These are phyloP conservation scores for Spisula solida DNA, from an alignment of 2,888 invertebrate genomes.

Conservation along the genomic window DNA sequence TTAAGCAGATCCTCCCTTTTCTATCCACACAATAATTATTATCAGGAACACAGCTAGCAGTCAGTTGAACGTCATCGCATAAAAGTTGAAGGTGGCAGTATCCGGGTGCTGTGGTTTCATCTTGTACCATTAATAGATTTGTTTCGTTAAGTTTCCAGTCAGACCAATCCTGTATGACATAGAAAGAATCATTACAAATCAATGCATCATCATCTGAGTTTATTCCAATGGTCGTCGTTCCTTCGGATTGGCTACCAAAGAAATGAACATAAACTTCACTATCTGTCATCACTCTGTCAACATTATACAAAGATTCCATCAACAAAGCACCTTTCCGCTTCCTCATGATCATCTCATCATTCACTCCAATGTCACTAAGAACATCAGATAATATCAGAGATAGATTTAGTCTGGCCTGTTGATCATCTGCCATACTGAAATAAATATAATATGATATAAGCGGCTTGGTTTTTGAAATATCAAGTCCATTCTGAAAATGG, in stretches of 20 bases:
- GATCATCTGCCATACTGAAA: background rate
- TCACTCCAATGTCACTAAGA: constrained; percentile 14
- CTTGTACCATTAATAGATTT: constrained; percentile 29
- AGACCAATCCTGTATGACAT: constrained; percentile 13
- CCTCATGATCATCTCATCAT: background rate
- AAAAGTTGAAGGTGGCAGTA: constrained; percentile 31
- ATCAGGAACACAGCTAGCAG: background rate
- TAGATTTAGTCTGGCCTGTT: background rate
- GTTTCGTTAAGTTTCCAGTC: background rate
- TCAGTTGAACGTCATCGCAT: background rate
- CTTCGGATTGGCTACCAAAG: constrained; percentile 44
- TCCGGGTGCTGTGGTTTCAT: constrained; percentile 21
- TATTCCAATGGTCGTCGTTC: constrained; percentile 24
- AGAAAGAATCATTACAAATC: background rate
- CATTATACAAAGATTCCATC: background rate
- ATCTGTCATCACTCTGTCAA: too few relatives aligned
- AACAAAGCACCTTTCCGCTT: background rate
- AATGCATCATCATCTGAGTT: background rate
- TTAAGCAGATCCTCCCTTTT: background rate
- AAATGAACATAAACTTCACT: background rate
- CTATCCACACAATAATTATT: background rate
- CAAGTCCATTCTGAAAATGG: too few relatives aligned
- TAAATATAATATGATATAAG: too few relatives aligned
- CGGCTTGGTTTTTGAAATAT: too few relatives aligned
- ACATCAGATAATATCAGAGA: background rate